A percentile compares a stretch with the other conserved stretches of the same genome.
phyloP scores from a whole-genome alignment of 2,113 vertebrate genomes.

The Aldabrachelys gigantea region DNA sequence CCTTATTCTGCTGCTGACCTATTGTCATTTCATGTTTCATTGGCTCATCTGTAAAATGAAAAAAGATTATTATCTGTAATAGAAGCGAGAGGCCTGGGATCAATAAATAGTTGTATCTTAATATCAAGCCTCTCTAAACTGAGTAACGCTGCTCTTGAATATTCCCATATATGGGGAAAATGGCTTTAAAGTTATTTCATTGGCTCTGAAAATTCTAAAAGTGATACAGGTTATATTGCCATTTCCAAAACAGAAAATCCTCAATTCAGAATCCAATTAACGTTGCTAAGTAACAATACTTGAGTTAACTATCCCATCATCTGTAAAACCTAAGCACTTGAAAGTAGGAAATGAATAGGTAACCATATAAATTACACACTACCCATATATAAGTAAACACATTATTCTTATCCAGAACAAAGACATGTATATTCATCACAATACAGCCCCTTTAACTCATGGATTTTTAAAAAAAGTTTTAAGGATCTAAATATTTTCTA shows the following conservation, averaged over 20 bases:
- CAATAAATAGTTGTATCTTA: background rate
- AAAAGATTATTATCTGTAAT: conserved; percentile 31
- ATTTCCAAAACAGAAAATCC: conserved; percentile 71
- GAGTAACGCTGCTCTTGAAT: background rate
- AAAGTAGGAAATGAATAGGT: conserved; percentile 42
- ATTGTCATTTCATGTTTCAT: background rate
- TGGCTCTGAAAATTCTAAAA: background rate
- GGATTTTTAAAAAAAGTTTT: background rate
- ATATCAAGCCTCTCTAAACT: background rate
- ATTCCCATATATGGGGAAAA: background rate
- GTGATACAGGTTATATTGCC: conserved; percentile 51
- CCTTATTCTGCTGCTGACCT: background rate
- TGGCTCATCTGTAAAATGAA: conserved; percentile 44
- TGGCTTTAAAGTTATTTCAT: background rate
- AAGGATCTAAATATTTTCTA: background rate
- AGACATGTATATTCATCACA: background rate
- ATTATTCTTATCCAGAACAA: conserved; percentile 40
- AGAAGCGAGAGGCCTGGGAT: background rate
- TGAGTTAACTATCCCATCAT: conserved; percentile 69
- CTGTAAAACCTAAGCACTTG: conserved; percentile 58
- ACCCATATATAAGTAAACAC: conserved; percentile 51
- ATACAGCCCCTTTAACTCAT: background rate
- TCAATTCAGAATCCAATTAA: conserved; percentile 70
- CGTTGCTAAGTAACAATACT: conserved; percentile 71
- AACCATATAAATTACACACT: conserved; percentile 20